Percentiles rank a stretch among this genome's conserved stretches.
Evolutionary conservation across 1,140 invertebrate species (phyloP).

Genomic region (Bombus breviceps): DNA sequence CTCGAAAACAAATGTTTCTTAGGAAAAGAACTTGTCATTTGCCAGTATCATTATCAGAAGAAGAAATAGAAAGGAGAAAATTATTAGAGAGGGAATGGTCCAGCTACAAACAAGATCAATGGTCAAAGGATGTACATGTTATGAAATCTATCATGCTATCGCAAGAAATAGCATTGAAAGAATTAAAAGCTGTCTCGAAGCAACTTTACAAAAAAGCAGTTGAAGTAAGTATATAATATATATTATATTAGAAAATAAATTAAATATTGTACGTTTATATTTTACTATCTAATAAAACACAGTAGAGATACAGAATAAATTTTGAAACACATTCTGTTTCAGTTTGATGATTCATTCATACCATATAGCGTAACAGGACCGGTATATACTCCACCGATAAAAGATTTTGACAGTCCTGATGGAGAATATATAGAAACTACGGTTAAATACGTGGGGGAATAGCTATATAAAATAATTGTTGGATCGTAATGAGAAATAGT

Average conservation of each 20-base stretch:
- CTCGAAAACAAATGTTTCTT: conserved; percentile 51
- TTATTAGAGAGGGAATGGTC: conserved; percentile 89
- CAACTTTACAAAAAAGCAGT: conserved; percentile 93
- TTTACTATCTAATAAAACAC: not conserved
- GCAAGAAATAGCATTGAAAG: conserved; percentile 90
- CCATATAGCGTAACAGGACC: conserved; percentile 88
- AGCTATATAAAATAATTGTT: conserved; percentile 16
- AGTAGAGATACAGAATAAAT: not conserved
- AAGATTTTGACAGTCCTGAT: conserved; percentile 90
- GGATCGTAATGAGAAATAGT: not conserved
- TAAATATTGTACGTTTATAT: not conserved
- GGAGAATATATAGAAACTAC: conserved; percentile 93
- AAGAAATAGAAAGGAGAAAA: conserved; percentile 83
- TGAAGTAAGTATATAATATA: conserved; percentile 82
- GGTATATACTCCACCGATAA: conserved; percentile 89
- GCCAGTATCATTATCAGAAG: conserved; percentile 75
- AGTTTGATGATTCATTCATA: conserved; percentile 88
- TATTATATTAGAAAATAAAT: not conserved
- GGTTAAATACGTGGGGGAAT: conserved; percentile 85
- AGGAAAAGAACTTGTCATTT: conserved; percentile 84
- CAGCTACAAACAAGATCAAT: conserved; percentile 86
- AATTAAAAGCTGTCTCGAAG: conserved; percentile 89
- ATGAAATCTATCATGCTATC: conserved; percentile 87
- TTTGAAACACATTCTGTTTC: conserved; percentile 68
- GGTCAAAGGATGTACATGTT: conserved; percentile 85